Conservation (phyloP, 1,140 invertebrate species). For the Bombus pyrosoma region DNA sequence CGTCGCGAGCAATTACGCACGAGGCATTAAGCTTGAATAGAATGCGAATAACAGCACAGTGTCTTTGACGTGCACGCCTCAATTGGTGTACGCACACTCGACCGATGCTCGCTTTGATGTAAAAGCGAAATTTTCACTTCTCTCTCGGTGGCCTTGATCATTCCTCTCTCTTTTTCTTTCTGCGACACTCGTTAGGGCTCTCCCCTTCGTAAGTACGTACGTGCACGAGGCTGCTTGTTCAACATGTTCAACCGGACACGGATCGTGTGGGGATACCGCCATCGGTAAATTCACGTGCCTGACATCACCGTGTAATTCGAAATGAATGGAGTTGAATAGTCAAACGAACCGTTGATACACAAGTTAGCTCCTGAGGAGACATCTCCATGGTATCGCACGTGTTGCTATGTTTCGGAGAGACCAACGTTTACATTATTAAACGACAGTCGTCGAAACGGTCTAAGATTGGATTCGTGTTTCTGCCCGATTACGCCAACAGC, state of each 20-base stretch:
- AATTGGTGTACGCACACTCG: conserved; percentile 24
- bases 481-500: conserved; percentile 5
- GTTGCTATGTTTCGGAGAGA: neutral
- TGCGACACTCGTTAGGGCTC: neutral
- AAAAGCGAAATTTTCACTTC: conserved; percentile 46
- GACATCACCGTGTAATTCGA: neutral
- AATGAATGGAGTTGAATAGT: neutral
- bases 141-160: conserved; percentile 44
- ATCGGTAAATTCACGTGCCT: neutral
- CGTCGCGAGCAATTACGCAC: conserved; percentile 49
- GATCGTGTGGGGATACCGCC: neutral
- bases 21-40: conserved; percentile 48
- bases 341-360: neutral
- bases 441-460: conserved; percentile 4
- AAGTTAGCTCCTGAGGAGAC: neutral
- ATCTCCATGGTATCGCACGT: too few species aligned
- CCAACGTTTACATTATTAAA: conserved; percentile 22
- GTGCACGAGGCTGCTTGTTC: neutral
- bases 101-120: conserved; percentile 37
- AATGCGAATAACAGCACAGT: conserved; percentile 2
- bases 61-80: conserved; percentile 16
- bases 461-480: conserved; percentile 29
- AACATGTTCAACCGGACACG: neutral
- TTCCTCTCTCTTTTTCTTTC: conserved; percentile 15
- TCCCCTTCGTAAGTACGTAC: neutral